These are phyloP conservation scores for Pogonocherus hispidulus DNA, from an alignment of 2,888 invertebrate species.

Conservation along the genomic window DNA sequence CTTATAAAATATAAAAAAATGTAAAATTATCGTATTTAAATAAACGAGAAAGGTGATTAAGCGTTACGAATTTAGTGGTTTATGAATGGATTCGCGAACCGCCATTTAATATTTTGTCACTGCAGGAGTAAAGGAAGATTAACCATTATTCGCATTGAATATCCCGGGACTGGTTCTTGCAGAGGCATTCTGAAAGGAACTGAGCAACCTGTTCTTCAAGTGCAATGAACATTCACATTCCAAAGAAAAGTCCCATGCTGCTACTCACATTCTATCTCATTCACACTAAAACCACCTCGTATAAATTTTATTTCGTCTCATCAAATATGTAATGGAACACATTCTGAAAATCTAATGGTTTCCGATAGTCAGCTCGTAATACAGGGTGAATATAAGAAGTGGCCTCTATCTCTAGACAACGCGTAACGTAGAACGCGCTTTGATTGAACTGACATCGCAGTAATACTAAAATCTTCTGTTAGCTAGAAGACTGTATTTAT, in stretches of 20 bases:
- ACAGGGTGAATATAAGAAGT: no score
- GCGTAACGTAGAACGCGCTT: no score
- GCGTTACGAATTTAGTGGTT: no score
- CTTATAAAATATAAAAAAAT: no score
- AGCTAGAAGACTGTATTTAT: no score
- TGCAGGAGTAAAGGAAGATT: constrained; percentile 43
- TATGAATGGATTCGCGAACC: background rate
- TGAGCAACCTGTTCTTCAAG: constrained; percentile 52
- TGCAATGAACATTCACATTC: constrained; percentile 52
- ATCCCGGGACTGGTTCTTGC: constrained; percentile 50
- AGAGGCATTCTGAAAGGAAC: constrained; percentile 45
- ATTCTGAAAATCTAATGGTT: constrained; percentile 39
- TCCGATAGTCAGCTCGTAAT: constrained; percentile 36
- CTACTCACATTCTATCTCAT: constrained; percentile 33
- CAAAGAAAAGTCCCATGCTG: constrained; percentile 42
- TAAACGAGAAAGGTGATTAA: no score
- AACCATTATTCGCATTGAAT: constrained; percentile 47
- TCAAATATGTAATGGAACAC: constrained; percentile 21
- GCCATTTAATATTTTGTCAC: constrained; percentile 44
- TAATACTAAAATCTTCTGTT: no score
- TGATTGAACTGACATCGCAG: no score
- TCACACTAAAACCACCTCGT: constrained; percentile 16
- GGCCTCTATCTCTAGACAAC: no score
- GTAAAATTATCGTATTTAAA: no score
- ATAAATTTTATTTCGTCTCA: constrained; percentile 23